Evolutionary conservation across 2,797 vertebrate genomes (phyloP), one percentile per base, ranked within the genome.

Genomic region (Cossypha polioptera): DNA sequence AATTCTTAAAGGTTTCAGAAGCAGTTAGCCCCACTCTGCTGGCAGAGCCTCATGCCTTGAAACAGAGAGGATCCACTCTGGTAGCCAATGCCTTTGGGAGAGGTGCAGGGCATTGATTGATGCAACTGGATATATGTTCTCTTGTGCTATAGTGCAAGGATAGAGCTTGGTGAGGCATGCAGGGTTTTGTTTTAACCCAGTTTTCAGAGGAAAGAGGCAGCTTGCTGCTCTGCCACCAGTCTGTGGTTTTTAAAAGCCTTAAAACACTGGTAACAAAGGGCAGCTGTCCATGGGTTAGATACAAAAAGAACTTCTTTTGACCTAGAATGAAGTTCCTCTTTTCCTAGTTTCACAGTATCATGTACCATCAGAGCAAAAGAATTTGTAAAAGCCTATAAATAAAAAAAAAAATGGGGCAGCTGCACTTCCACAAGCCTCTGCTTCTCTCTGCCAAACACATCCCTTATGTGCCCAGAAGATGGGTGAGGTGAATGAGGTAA

Each of bases 1-100:
- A 91, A 88, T 47, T 91, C 74, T 68, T 89, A 31, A 75, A 66
- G 88, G 58, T 90, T 91, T 91, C 7, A 12, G 80, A 78, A 92
- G 62, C 36, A 75, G 50, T 35, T 53, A 63, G 25, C 25, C 59
- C 50, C 20, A n/a, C 4, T 75, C 58, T 94, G 43, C 68, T 77
- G 71, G 12, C 59, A 86, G 69, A 68, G 63, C 55, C 55, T 53
- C 3, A 1, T 0, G 0, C 38, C 54, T 68, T 43, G 80, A 91
- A 86, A 51, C 8, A 16, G 33, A 63, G 45, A 24, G 2, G 7
- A 45, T 4, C 10, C 35, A 15, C 26, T 54, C 36, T 84, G 29
- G 48, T 74, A 75, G 93, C 18, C 21, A 42, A 55, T 79, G 77
- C 58, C 63, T 68, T 63, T 76, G 38, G 3, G 65, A 92, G 71